Base-by-base conservation (phyloP, 2,113 vertebrate genomes). In the Syngnathoides biaculeatus region DNA sequence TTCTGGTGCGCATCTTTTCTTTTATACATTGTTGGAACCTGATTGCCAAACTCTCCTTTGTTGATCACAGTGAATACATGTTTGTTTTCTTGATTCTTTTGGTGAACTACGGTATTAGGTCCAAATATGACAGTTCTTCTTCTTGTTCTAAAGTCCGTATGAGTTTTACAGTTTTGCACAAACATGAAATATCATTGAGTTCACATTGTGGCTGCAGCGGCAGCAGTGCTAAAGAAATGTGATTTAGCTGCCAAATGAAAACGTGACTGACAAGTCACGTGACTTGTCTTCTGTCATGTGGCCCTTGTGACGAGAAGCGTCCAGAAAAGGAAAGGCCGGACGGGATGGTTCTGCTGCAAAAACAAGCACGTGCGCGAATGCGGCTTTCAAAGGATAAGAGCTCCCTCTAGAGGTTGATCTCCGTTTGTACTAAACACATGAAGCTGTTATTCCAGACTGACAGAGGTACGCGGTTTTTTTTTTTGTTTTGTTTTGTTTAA, bases 401-500 rank as follows among this genome's bases (percentile, higher is more conserved):
- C 84, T 78, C 88, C 86, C 86, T 83, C 88, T 86, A 79, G 74
- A 64, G 86, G 81, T 13, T 13, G 1, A 22, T 59, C 69, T n/a
- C 12, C 7, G 30, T 66, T 15, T 14, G 5, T 26, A 40, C 59
- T 7, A 24, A 22, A 55, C 15, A 43, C 38, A 45, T 13, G 5
- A 39, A 1, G 13, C 5, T 27, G 22, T 30, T 27, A 43, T 55
- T 13, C 15, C 17, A n/a, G 56, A 43, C 20, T 48, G 64, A 64
- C 10, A 30, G 30, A 56, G 17, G n/a, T n/a, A n/a, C n/a, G n/a
- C n/a, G n/a, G n/a, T n/a, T n/a, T n/a, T n/a, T n/a, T n/a, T 39
- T 50, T 63, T 40, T 8, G 8, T 19, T 56, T 45, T 61, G 61
- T 57, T 60, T 43, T 63, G 13, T 9, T 24, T 24, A 55, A 24